Evolutionary conservation across 2,888 invertebrate genomes (phyloP), one percentile per base, ranked within the genome.

Genomic region (Cephus runcator): DNA sequence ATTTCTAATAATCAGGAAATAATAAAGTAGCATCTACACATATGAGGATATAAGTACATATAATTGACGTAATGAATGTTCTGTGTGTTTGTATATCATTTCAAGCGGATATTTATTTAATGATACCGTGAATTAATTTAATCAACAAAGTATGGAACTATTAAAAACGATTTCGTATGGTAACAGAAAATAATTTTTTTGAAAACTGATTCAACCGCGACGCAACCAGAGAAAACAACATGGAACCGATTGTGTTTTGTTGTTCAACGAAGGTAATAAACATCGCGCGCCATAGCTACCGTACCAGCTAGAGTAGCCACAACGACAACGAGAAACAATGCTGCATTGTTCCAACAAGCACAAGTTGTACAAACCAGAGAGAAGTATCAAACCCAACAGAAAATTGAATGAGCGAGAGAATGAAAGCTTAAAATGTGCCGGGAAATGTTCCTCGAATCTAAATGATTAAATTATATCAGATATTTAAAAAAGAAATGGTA

Each of bases 301-400:
- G 80, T 78, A 81, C 80, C 85, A 84, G 84, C 85, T 86, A 88
- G 87, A 87, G 75, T 87, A 85, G 85, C 82, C 82, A 84, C 85
- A 80, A 85, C 85, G 86, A 85, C 85, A 56, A 56, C 56, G 56
- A 56, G 86, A 88, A 87, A 90, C 90, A 90, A 90, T 90, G 88
- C 90, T 78, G 89, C 88, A 90, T 90, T 90, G 90, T 79, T 75
- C 76, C 74, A 34, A 71, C 71, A 71, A 71, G 12, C n/a, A 33
- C 71, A 34, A 71, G 31, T 34, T 31, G 34, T 33, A 71, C 34
- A 12, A 33, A 33, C 31, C 71, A 71, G 3, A 23, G 23, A 71
- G 31, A 71, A 71, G 31, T 71, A 71, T 34, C 71, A 34, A 71
- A 71, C 11, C 31, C 12, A 34, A 34, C 12, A 23, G 33, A 31